phyloP scores from a whole-genome alignment of 2,113 vertebrate genomes.

The Neodontobutis hainanensis region DNA sequence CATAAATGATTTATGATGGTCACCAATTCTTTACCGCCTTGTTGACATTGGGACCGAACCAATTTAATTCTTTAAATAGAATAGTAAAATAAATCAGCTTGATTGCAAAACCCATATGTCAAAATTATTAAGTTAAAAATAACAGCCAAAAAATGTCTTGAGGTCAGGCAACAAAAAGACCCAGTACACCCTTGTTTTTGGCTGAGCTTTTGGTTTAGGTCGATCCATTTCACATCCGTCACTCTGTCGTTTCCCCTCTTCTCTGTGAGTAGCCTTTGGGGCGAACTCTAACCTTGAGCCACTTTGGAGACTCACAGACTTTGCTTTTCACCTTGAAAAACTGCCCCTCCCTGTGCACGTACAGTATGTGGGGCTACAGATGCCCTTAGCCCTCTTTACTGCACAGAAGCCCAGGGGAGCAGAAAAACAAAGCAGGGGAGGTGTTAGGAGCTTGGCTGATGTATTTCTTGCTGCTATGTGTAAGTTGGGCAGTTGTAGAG shows the following conservation, averaged over 20 bases:
- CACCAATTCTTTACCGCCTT: too few relatives aligned
- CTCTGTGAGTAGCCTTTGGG: conserved; percentile 38
- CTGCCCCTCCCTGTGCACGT: conserved; percentile 35
- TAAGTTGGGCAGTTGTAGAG: conserved; percentile 13
- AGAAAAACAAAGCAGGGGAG: conserved; percentile 49
- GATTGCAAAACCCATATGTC: too few relatives aligned
- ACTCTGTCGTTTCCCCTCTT: conserved; percentile 50
- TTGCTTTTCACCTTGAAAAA: conserved; percentile 70
- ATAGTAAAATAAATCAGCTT: too few relatives aligned
- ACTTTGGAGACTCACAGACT: conserved; percentile 61
- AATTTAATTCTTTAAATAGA: too few relatives aligned
- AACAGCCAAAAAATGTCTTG: background rate
- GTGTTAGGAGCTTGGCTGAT: conserved; percentile 46
- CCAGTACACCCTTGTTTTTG: conserved; percentile 2
- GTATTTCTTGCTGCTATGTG: conserved; percentile 44
- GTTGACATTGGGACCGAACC: too few relatives aligned
- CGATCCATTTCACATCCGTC: conserved; percentile 60
- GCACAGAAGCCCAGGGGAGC: conserved; percentile 36
- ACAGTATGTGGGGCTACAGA: conserved; percentile 34
- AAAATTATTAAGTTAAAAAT: background rate
- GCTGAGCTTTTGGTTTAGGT: conserved; percentile 30
- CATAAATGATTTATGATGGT: too few relatives aligned
- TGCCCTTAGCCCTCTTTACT: conserved; percentile 49
- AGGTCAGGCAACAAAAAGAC: conserved; percentile 1
- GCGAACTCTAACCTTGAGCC: conserved; percentile 66